phyloP scores from a whole-genome alignment of 2,113 vertebrate genomes.

The Poeciliopsis retropinna region DNA sequence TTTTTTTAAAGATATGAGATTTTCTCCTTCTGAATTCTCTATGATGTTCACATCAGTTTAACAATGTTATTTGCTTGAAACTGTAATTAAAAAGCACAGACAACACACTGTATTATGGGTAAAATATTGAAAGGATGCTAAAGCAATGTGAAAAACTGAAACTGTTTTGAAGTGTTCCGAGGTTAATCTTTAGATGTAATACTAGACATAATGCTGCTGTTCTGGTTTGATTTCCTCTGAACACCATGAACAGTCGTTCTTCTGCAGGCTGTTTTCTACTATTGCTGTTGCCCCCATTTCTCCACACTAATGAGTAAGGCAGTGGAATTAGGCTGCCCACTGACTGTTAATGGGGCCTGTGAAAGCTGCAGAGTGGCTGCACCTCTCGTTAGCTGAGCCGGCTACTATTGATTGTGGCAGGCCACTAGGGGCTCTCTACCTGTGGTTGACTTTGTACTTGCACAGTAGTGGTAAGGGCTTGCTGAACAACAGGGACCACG shows the following conservation, averaged over 20 bases:
- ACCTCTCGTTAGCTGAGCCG: slow-evolving; percentile 74
- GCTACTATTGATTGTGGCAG: slow-evolving; percentile 71
- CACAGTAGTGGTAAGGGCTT: slow-evolving; percentile 82
- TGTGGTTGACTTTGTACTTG: slow-evolving; percentile 84
- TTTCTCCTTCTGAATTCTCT: no score
- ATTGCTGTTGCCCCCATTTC: slow-evolving; percentile 56
- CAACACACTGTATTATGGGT: neutral
- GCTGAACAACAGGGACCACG: slow-evolving; percentile 76
- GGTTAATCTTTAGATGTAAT: slow-evolving; percentile 49
- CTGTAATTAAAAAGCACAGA: slow-evolving; percentile 29
- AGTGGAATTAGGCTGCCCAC: slow-evolving; percentile 68
- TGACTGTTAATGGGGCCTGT: slow-evolving; percentile 61
- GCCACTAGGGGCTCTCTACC: slow-evolving; percentile 77
- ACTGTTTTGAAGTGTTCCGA: slow-evolving; percentile 50
- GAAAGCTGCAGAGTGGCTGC: slow-evolving; percentile 72
- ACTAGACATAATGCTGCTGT: slow-evolving; percentile 30
- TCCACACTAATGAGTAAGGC: slow-evolving; percentile 75
- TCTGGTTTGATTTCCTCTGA: slow-evolving; percentile 4
- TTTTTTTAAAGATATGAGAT: no score
- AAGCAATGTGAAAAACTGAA: neutral
- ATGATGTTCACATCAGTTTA: no score
- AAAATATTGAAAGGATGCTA: slow-evolving; percentile 3
- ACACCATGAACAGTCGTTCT: slow-evolving; percentile 10
- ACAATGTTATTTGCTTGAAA: slow-evolving; percentile 46
- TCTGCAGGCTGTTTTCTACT: slow-evolving; percentile 47